A percentile compares a stretch with the other conserved stretches of the same genome.
Conservation (phyloP, 2,113 vertebrate genomes). For the Riparia riparia region DNA sequence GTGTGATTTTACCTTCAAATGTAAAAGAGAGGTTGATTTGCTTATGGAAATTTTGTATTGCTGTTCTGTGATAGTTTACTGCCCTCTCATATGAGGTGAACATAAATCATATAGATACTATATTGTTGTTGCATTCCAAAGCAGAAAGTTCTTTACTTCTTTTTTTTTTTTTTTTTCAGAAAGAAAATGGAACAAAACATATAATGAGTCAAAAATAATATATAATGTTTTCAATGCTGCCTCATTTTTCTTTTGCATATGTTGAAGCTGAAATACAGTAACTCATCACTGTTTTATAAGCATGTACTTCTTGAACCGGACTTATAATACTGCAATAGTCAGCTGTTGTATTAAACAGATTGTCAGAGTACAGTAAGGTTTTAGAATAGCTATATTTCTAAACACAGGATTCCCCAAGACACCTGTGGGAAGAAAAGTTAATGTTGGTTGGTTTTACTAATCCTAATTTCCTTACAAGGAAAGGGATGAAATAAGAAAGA, state of each 20-base stretch:
- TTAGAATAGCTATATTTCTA: neutral
- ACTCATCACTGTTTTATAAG: neutral
- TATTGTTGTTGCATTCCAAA: neutral
- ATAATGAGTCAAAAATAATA: neutral
- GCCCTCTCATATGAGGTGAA: neutral
- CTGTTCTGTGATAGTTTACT: neutral
- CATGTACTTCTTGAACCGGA: neutral
- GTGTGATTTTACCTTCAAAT: neutral
- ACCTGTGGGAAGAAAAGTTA: neutral
- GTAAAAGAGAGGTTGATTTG: neutral
- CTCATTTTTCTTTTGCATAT: neutral
- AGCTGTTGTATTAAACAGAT: neutral
- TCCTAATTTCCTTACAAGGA: neutral
- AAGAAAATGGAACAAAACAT: neutral
- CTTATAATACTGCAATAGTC: neutral
- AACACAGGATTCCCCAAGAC: neutral
- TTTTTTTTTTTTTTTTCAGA: neutral
- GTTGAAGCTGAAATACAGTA: neutral
- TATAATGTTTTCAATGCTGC: neutral
- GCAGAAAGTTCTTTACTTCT: neutral
- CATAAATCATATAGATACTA: neutral
- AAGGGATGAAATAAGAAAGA: neutral
- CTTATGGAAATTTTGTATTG: neutral
- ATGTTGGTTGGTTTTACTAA: rapidly evolving
- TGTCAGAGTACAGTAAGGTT: neutral